Base-by-base conservation (phyloP, 2,113 vertebrate genomes). In the Chlorodrepanis virens region DNA sequence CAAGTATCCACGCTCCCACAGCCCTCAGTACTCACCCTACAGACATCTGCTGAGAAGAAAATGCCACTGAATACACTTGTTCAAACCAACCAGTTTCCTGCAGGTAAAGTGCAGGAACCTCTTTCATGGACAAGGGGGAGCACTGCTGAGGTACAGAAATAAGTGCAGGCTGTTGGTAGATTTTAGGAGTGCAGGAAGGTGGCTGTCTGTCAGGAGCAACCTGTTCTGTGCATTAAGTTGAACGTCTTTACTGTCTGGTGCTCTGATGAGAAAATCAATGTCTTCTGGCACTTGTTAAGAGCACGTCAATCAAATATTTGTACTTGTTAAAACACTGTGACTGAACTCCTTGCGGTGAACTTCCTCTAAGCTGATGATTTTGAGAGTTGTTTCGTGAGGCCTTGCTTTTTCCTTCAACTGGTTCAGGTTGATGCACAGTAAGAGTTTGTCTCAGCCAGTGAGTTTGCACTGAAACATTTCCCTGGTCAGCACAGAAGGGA, bases 41-140 rank as follows among this genome's bases (percentile, higher is more conserved):
- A 97, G 89, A 95, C 96, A 77, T 50, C 97, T 80, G 85, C 79
- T 79, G 97, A 96, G 88, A 97, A 97, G 6, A 96, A 88, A 63
- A 71, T 95, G 74, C 89, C 94, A 0, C 65, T 97, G 63, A 97
- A 90, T 54, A 47, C 97, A 4, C 47, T 97, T 37, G 64, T 97
- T 80, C 96, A 97, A 69, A 63, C 97, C 63, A 96, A 45, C 67
- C 96, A 92, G 25, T 87, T 97, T 93, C 90, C 93, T 94, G 56
- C 96, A 97, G 97, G 97, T 97, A 96, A 25, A 31, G 25, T 31
- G 76, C 31, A 54, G 31, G 18, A 4, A 80, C 49, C 50, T n/a
- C 8, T 69, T 31, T 53, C 24, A 16, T 35, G 63, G 61, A 45
- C 24, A 56, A 88, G 39, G 35, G 50, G 77, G 35, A 29, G 22